Evolutionary conservation across 2,888 invertebrate genomes (phyloP).

Genomic region (Pammene aurita): DNA sequence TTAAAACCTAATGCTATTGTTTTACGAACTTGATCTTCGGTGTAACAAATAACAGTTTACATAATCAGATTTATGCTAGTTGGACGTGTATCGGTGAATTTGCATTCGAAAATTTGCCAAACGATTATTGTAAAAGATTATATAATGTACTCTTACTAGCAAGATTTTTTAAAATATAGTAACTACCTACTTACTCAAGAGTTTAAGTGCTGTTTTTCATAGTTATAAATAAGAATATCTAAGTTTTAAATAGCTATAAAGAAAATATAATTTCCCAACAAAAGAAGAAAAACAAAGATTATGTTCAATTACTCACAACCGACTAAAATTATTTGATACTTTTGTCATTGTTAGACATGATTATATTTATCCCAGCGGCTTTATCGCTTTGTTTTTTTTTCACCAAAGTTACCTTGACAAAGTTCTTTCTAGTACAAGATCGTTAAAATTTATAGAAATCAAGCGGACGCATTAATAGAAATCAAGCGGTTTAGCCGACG

Average conservation of each 20-base stretch:
- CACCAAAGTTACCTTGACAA: slow-evolving; percentile 15
- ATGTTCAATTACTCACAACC: too few relatives aligned
- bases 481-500: slow-evolving; percentile 3
- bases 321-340: too few relatives aligned
- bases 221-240: too few relatives aligned
- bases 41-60: slow-evolving; percentile 32
- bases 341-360: too few relatives aligned
- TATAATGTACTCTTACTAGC: too few relatives aligned
- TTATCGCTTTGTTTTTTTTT: slow-evolving; percentile 6
- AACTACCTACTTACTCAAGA: too few relatives aligned
- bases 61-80: slow-evolving; percentile 29
- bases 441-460: too few relatives aligned
- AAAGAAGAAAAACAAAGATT: too few relatives aligned
- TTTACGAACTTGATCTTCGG: slow-evolving; percentile 30
- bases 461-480: slow-evolving; percentile 14
- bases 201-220: too few relatives aligned
- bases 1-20: slow-evolving; percentile 29
- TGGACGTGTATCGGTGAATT: slow-evolving; percentile 16
- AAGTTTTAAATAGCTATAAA: too few relatives aligned
- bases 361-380: background rate
- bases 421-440: background rate
- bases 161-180: too few relatives aligned
- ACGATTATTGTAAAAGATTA: background rate
- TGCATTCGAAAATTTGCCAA: slow-evolving; percentile 28
- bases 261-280: too few relatives aligned